Base-by-base conservation (phyloP, 2,113 vertebrate species). In the Sterrhoptilus dennistouni region DNA sequence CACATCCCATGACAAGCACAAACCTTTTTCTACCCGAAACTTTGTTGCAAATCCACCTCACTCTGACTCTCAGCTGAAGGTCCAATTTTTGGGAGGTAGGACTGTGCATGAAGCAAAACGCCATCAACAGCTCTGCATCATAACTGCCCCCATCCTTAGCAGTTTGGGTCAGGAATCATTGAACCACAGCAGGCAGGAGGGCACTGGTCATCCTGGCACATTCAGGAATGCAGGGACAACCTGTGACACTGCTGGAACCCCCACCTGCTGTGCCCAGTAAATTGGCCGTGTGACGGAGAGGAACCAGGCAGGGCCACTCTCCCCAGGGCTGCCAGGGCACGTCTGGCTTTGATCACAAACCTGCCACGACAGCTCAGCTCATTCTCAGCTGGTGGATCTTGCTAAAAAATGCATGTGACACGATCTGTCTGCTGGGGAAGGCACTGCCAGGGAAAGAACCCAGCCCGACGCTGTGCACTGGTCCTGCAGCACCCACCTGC, bases 381-480 rank as follows among this genome's bases (percentile, higher is more conserved):
- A 0, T 75, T 89, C 91, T 47, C 76, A 90, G 80, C 33, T 1
- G 18, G 81, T 85, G 71, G 68, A 90, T 92, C 89, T 68, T 59
- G 60, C 84, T 94, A 60, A 95, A 93, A 96, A 91, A 95, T 68
- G 89, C 76, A 76, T 89, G 83, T 93, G 94, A 77, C 1, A 45
- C 9, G 79, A 93, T 93, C 92, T n/a, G 79, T 79, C 90, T 94
- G 79, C 83, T 83, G 2, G 0, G 79, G 68, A 85, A 79, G 44
- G 40, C 0, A 0, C 69, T 91, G 92, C 82, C 87, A 76, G 96
- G 69, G 65, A 40, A 72, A 15, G 54, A 90, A 24, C 75, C 66
- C 9, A 1, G 53, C 92, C 65, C 88, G 23, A 1, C 0, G 1
- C 72, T 6, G 64, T 8, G 60, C 5, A 0, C 78, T 0, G 0